phyloP scores from a whole-genome alignment of 2,113 vertebrate species.

The Calonectris borealis region DNA sequence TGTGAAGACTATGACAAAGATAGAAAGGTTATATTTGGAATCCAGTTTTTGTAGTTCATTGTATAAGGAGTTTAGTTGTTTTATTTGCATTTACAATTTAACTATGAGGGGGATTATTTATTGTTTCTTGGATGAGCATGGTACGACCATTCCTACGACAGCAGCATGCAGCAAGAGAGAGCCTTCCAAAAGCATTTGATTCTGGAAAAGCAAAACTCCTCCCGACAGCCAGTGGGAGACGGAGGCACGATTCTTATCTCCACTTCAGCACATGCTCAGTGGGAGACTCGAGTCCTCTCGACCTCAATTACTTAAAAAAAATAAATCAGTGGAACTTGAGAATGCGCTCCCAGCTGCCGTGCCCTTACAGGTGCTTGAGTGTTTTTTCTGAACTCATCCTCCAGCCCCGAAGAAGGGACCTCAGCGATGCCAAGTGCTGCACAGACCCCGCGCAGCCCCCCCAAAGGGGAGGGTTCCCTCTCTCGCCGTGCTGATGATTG shows the following conservation, averaged over 20 bases:
- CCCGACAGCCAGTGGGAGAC: accelerated
- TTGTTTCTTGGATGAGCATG: not conserved
- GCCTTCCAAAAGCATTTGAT: not conserved
- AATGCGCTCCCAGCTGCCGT: not conserved
- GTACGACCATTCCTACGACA: accelerated
- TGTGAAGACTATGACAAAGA: not conserved
- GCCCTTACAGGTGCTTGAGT: accelerated
- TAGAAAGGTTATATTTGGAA: not conserved
- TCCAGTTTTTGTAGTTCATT: not conserved
- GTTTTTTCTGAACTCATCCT: accelerated
- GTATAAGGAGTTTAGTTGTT: not conserved
- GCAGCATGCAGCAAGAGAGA: not conserved
- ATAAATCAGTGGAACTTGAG: not conserved
- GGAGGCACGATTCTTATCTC: not conserved
- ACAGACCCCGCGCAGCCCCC: not conserved
- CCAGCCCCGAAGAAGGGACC: not conserved
- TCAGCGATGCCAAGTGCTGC: not conserved
- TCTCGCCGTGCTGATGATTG: accelerated
- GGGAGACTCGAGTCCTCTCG: not conserved
- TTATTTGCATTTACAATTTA: not conserved
- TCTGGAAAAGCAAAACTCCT: not conserved
- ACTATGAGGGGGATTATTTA: not conserved
- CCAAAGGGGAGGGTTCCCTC: accelerated
- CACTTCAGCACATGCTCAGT: accelerated
- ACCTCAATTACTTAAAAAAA: not conserved